phyloP scores from a whole-genome alignment of 1,140 invertebrate species.

The Dryas iulia region DNA sequence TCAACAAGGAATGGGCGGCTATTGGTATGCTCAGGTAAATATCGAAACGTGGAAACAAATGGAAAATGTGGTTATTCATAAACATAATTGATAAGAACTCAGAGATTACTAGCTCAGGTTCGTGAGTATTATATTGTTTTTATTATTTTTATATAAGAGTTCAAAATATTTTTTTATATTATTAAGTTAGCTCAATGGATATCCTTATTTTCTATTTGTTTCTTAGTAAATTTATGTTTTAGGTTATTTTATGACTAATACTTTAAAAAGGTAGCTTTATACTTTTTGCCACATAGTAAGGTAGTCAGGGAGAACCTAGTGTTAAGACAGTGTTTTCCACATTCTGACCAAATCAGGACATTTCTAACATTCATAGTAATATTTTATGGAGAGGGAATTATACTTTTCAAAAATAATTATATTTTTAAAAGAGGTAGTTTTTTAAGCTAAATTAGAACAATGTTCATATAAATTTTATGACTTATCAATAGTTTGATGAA shows the following conservation, averaged over 20 bases:
- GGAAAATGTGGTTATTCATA: constrained; percentile 5
- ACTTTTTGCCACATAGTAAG: no score
- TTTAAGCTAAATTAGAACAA: no score
- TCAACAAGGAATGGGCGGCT: constrained; percentile 74
- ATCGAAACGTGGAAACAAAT: constrained; percentile 14
- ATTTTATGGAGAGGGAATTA: no score
- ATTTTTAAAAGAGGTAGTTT: no score
- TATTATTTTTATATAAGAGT: not conserved
- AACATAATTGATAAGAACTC: constrained; percentile 11
- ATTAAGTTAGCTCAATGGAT: not conserved
- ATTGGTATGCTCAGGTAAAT: constrained; percentile 76
- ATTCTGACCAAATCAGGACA: no score
- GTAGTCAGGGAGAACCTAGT: no score
- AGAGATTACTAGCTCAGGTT: constrained; percentile 4
- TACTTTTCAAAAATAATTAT: no score
- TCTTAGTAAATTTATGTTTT: not conserved
- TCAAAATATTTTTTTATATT: not conserved
- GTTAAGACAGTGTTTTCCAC: no score
- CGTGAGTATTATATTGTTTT: not conserved
- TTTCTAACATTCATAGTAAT: no score
- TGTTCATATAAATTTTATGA: not conserved
- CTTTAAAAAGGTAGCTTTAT: not conserved
- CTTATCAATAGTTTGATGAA: not conserved
- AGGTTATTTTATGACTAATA: not conserved
- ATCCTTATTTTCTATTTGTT: constrained; percentile 2